These are phyloP conservation scores for Stramonita haemastoma DNA, from an alignment of 2,888 invertebrate genomes.

Conservation along the genomic window DNA sequence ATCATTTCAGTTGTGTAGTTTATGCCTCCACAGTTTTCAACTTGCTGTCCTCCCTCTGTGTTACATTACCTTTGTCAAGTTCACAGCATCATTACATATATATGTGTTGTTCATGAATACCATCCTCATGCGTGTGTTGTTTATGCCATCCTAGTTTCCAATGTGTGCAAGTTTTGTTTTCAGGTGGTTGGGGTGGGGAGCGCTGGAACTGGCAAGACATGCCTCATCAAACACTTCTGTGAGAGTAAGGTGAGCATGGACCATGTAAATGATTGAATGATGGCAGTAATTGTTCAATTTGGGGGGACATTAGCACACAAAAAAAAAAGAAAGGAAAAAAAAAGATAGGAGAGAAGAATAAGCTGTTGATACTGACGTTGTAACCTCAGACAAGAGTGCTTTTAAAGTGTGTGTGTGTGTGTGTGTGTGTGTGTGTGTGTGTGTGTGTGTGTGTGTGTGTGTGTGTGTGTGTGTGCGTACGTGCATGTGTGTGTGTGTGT, in stretches of 20 bases:
- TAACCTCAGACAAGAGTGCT: not conserved
- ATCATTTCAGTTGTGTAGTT: too few relatives aligned
- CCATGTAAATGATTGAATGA: not conserved
- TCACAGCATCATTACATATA: too few relatives aligned
- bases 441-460: constrained; percentile 27
- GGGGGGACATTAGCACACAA: not conserved
- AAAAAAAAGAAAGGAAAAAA: not conserved
- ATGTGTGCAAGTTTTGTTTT: constrained; percentile 37
- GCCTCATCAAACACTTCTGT: constrained; percentile 76
- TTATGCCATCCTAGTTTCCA: too few relatives aligned
- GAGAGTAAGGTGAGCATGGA: constrained; percentile 71
- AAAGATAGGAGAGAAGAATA: too few relatives aligned
- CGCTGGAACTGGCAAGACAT: constrained; percentile 74
- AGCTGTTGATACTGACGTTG: not conserved
- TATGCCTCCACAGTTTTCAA: too few relatives aligned
- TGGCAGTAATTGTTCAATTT: not conserved
- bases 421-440: not conserved
- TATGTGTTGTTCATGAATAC: too few relatives aligned
- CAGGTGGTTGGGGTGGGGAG: constrained; percentile 75
- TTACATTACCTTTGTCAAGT: too few relatives aligned
- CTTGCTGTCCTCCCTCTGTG: too few relatives aligned
- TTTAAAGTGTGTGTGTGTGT: not conserved
- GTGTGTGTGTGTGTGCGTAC: constrained; percentile 6
- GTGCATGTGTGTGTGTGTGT: not conserved
- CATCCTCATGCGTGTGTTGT: too few relatives aligned